A percentile compares a stretch with the other conserved stretches of the same genome.
Evolutionary conservation across 1,140 invertebrate species (phyloP).

Genomic region (Mamestra configurata): DNA sequence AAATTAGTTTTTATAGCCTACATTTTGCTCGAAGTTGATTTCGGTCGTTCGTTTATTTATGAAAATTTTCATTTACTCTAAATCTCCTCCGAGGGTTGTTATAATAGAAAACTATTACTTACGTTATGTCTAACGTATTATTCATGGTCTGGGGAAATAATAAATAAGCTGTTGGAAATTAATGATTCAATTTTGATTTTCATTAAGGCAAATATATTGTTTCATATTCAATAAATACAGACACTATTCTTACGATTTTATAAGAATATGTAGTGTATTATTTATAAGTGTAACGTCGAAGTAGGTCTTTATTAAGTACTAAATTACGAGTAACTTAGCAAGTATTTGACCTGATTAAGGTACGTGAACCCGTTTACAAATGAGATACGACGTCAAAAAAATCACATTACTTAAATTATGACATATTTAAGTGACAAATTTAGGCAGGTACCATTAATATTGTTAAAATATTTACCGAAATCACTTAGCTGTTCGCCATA

Average conservation of each 20-base stretch:
- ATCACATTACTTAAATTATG: neutral
- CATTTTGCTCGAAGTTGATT: neutral
- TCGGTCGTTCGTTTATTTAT: neutral
- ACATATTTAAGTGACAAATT: neutral
- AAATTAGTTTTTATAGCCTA: neutral
- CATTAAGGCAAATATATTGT: too few relatives aligned
- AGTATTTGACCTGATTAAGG: neutral
- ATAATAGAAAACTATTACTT: too few relatives aligned
- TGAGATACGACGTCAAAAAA: neutral
- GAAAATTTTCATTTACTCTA: neutral
- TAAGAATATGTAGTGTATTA: too few relatives aligned
- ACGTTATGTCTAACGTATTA: too few relatives aligned
- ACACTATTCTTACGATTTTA: too few relatives aligned
- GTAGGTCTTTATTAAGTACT: neutral
- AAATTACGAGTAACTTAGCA: neutral
- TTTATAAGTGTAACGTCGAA: neutral
- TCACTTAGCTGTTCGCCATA: slow-evolving; percentile 82
- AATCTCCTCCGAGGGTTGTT: too few relatives aligned
- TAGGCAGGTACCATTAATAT: neutral
- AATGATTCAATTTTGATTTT: too few relatives aligned
- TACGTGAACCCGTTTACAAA: neutral
- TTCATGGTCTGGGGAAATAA: too few relatives aligned
- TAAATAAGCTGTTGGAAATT: too few relatives aligned
- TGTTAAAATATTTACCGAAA: slow-evolving; percentile 71
- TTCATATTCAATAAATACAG: too few relatives aligned